Conservation (phyloP, 2,888 invertebrate genomes). For the Tetheella fluctuosa region DNA sequence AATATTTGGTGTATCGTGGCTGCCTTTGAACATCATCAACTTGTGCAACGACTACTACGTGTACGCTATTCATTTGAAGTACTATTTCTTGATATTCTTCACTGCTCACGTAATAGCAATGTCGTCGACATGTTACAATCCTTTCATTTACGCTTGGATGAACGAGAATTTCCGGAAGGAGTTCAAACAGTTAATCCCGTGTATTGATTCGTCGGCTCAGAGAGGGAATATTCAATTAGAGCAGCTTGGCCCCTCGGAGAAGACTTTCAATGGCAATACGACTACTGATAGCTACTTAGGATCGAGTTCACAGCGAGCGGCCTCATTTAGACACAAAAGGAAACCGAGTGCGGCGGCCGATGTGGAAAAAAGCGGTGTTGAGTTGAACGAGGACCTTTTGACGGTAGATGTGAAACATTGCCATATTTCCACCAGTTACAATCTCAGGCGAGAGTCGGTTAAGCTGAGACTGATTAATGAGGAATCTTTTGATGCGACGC, state of each 20-base stretch:
- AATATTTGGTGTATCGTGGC: constrained; percentile 98
- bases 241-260: constrained; percentile 84
- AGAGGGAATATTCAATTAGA: constrained; percentile 77
- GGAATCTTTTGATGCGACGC: constrained; percentile 75
- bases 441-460: constrained; percentile 75
- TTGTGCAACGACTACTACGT: constrained; percentile 92
- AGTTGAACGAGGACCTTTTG: constrained; percentile 72
- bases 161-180: constrained; percentile 98
- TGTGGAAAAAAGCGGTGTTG: constrained; percentile 83
- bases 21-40: constrained; percentile 95
- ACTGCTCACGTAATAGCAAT: constrained; percentile 95
- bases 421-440: constrained; percentile 79
- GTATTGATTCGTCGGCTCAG: constrained; percentile 82
- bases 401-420: constrained; percentile 79
- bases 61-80: constrained; percentile 89
- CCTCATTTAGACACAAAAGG: constrained; percentile 80
- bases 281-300: constrained; percentile 87
- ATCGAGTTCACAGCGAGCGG: constrained; percentile 79
- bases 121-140: constrained; percentile 98
- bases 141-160: constrained; percentile 98
- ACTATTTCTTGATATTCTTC: constrained; percentile 95
- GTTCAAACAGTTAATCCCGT: constrained; percentile 91
- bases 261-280: constrained; percentile 90
- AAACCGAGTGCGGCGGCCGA: constrained; percentile 86
- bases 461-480: constrained; percentile 77